Conservation (phyloP, 2,113 vertebrate genomes). For the Dromiciops gliroides region DNA sequence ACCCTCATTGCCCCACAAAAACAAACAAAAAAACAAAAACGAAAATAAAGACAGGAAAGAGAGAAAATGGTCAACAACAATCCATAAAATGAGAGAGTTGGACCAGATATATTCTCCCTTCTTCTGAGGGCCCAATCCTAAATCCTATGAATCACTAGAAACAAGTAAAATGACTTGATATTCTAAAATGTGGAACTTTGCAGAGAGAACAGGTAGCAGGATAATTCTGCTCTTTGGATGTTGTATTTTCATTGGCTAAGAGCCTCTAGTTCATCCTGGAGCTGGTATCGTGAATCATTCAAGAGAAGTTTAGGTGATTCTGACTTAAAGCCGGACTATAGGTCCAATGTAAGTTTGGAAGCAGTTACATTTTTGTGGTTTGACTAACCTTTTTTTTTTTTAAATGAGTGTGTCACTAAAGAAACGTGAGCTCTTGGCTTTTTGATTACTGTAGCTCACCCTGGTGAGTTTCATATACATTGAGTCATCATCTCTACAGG, state of each 20-base stretch:
- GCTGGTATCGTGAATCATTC: slow-evolving; percentile 76
- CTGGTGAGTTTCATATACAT: slow-evolving; percentile 82
- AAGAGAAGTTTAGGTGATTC: slow-evolving; percentile 43
- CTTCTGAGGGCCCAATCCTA: background rate
- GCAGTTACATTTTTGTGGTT: slow-evolving; percentile 83
- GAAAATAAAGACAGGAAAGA: background rate
- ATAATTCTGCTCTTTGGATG: background rate
- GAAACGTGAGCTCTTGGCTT: slow-evolving; percentile 88
- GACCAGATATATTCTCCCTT: background rate
- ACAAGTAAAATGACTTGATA: background rate
- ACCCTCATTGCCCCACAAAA: too few relatives aligned
- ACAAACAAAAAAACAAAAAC: too few relatives aligned
- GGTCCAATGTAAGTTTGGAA: slow-evolving; percentile 72
- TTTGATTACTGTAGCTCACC: slow-evolving; percentile 81
- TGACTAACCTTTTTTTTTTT: slow-evolving; percentile 79
- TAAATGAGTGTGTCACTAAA: slow-evolving; percentile 77
- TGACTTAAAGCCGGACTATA: slow-evolving; percentile 60
- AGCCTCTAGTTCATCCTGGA: slow-evolving; percentile 66
- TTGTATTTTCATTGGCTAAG: slow-evolving; percentile 58
- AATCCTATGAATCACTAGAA: background rate
- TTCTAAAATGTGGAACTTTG: background rate
- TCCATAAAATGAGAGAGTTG: background rate
- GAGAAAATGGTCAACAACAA: background rate
- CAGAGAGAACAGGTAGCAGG: background rate
- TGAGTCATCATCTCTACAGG: slow-evolving; percentile 86